Evolutionary conservation across 92 coral and sea anemone genomes (phyloP).

Genomic region (Porites evermanni): DNA sequence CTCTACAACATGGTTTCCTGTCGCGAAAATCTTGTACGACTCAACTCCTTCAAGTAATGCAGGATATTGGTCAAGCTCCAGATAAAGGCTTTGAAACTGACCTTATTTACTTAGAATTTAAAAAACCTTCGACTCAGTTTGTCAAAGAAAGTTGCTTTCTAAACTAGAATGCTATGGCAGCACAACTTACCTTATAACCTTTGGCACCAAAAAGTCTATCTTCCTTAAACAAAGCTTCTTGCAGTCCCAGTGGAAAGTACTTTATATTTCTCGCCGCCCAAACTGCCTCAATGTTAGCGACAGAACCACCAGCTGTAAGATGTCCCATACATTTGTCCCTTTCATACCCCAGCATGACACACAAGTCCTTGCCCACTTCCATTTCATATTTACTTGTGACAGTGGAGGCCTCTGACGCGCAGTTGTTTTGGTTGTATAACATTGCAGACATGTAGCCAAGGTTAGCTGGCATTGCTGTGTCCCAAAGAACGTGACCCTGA

Average conservation of each 20-base stretch:
- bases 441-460: conserved; percentile 80
- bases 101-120: conserved; percentile 36
- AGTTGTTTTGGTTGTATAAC: conserved; percentile 86
- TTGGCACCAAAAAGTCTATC: conserved; percentile 57
- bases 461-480: conserved; percentile 80
- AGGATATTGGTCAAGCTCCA: conserved; percentile 32
- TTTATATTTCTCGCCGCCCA: conserved; percentile 92
- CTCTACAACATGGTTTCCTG: conserved; percentile 27
- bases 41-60: conserved; percentile 49
- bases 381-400: conserved; percentile 79
- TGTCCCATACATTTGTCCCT: conserved; percentile 67
- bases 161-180: conserved; percentile 12
- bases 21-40: not conserved
- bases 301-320: conserved; percentile 75
- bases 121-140: conserved; percentile 34
- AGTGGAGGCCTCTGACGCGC: conserved; percentile 70
- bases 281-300: conserved; percentile 90
- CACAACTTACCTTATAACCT: conserved; percentile 26
- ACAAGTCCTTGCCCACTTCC: conserved; percentile 74
- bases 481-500: conserved; percentile 89
- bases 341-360: conserved; percentile 88
- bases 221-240: conserved; percentile 80
- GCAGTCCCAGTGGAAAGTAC: conserved; percentile 73
- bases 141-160: conserved; percentile 21
- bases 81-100: conserved; percentile 50